Percentiles rank a stretch among this genome's conserved stretches.
Conservation (phyloP, 2,888 invertebrate genomes). For the Plebejus argus region DNA sequence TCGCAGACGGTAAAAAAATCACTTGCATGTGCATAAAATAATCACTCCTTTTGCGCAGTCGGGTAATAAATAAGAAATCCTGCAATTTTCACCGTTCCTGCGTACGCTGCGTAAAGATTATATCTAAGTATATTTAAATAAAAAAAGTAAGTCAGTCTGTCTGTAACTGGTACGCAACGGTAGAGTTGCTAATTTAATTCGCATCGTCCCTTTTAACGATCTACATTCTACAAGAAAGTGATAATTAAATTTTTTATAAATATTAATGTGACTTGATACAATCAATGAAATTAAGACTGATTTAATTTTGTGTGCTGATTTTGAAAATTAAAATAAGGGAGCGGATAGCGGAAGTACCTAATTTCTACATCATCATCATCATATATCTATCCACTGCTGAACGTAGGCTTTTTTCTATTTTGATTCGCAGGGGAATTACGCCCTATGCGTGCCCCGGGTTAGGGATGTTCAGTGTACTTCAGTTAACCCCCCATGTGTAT, state of each 20-base stretch:
- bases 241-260: background rate
- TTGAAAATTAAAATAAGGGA: background rate
- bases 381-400: background rate
- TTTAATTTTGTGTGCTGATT: background rate
- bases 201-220: background rate
- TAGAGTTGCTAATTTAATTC: constrained; percentile 2
- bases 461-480: too few relatives aligned
- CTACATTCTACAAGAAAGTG: background rate
- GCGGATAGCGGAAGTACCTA: background rate
- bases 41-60: background rate
- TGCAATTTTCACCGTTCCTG: constrained; percentile 24
- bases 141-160: constrained; percentile 17
- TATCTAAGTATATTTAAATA: constrained; percentile 14
- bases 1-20: constrained; percentile 15
- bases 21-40: constrained; percentile 23
- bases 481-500: too few relatives aligned
- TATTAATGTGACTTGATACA: background rate
- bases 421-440: too few relatives aligned
- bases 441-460: too few relatives aligned
- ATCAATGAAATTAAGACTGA: background rate
- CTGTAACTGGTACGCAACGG: background rate
- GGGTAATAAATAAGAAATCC: constrained; percentile 24
- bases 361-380: background rate
- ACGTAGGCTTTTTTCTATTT: too few relatives aligned
- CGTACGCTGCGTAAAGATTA: constrained; percentile 28